Conservation (phyloP, 1,140 invertebrate genomes). For the Listronotus oregonensis region DNA sequence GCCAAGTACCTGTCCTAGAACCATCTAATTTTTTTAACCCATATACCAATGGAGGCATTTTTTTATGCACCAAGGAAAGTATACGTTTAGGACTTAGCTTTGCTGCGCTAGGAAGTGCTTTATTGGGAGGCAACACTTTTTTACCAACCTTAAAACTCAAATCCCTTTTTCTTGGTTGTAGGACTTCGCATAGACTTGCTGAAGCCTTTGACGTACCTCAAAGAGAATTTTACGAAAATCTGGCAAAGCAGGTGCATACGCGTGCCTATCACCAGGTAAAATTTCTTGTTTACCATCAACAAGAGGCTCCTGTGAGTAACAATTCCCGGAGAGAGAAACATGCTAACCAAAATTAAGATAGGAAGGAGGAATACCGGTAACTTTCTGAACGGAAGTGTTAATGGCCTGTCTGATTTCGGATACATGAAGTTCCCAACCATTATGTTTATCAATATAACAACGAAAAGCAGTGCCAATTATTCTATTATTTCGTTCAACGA, state of each 20-base stretch:
- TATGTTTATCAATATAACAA: constrained; percentile 29
- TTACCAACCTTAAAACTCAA: constrained; percentile 31
- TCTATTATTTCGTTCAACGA: constrained; percentile 31
- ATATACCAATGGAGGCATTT: too few species aligned
- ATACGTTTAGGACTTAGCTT: constrained; percentile 40
- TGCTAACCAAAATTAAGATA: too few species aligned
- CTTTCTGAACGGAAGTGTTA: constrained; percentile 32
- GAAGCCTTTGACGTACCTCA: constrained; percentile 22
- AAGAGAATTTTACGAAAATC: too few species aligned
- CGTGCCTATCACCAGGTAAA: constrained; percentile 10
- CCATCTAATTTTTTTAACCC: constrained; percentile 20
- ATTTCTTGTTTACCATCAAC: constrained; percentile 3
- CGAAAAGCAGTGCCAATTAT: constrained; percentile 28
- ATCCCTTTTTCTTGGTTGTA: constrained; percentile 32
- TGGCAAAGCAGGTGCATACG: neutral
- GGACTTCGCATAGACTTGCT: constrained; percentile 17
- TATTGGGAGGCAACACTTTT: constrained; percentile 31
- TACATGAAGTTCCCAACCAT: constrained; percentile 26
- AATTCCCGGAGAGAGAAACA: constrained; percentile 16
- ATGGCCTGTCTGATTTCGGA: constrained; percentile 24
- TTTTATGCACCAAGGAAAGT: constrained; percentile 26
- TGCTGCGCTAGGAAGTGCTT: constrained; percentile 25
- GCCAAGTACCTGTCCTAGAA: constrained; percentile 20
- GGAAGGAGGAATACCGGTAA: constrained; percentile 15
- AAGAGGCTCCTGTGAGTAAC: constrained; percentile 21